A percentile compares a stretch with the other conserved stretches of the same genome.
Conservation (phyloP, 2,113 vertebrate species). For the Ceyx melanurus region DNA sequence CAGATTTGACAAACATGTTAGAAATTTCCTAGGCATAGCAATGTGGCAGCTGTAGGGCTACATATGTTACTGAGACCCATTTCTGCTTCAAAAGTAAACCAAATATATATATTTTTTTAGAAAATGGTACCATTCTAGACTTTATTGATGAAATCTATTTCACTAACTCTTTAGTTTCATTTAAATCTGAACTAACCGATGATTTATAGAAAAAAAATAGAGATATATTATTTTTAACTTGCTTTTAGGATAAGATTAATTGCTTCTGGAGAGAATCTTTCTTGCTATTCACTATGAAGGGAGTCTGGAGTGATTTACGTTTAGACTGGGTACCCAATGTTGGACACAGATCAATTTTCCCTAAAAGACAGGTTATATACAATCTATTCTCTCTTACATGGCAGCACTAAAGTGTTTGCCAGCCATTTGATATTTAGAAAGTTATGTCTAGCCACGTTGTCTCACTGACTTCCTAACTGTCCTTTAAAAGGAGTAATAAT, state of each 20-base stretch:
- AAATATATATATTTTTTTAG: neutral
- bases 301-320: neutral
- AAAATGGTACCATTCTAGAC: neutral
- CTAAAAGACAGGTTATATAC: neutral
- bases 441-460: neutral
- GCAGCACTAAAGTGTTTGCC: neutral
- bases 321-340: neutral
- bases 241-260: neutral
- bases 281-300: neutral
- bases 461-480: slow-evolving; percentile 15
- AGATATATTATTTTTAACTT: neutral
- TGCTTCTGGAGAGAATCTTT: neutral
- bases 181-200: neutral
- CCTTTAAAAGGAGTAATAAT: neutral
- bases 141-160: neutral
- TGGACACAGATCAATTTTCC: neutral
- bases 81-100: neutral
- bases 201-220: neutral
- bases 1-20: neutral
- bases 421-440: neutral
- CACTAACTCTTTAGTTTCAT: neutral
- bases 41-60: neutral
- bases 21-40: neutral
- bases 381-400: neutral
- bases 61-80: neutral